Conservation (phyloP, 2,113 vertebrate species). For the Camelus dromedarius region DNA sequence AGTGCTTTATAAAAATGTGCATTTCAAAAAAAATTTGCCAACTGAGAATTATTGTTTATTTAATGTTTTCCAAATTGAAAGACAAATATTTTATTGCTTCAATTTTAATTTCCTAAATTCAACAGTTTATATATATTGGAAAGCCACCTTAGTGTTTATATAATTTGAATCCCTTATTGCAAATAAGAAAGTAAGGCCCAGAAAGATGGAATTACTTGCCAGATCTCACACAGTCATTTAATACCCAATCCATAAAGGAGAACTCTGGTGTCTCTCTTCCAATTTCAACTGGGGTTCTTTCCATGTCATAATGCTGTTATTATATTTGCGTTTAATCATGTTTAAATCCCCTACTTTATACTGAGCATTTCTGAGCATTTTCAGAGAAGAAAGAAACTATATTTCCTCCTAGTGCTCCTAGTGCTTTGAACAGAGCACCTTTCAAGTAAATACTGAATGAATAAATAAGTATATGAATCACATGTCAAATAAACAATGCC, state of each 20-base stretch:
- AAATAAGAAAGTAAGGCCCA: not conserved
- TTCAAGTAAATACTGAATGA: not conserved
- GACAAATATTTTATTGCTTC: not conserved
- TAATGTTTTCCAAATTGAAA: not conserved
- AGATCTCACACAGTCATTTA: not conserved
- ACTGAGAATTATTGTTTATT: not conserved
- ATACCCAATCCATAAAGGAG: not conserved
- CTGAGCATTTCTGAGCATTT: constrained; percentile 26
- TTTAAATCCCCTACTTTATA: not conserved
- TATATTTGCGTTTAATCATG: not conserved
- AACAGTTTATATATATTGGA: not conserved
- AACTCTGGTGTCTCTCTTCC: not conserved
- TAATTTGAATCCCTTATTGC: not conserved
- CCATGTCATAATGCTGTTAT: not conserved
- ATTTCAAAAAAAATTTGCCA: not conserved
- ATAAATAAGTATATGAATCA: not conserved
- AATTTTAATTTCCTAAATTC: constrained; percentile 49
- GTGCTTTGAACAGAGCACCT: not conserved
- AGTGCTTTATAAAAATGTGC: not conserved
- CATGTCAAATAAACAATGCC: not conserved
- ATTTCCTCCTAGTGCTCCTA: not conserved
- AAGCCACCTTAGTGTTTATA: not conserved
- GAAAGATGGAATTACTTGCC: not conserved
- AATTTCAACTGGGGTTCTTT: not conserved
- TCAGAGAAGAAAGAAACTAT: not conserved